Evolutionary conservation across 2,888 invertebrate genomes (phyloP).

Genomic region (Agrotis ipsilon): DNA sequence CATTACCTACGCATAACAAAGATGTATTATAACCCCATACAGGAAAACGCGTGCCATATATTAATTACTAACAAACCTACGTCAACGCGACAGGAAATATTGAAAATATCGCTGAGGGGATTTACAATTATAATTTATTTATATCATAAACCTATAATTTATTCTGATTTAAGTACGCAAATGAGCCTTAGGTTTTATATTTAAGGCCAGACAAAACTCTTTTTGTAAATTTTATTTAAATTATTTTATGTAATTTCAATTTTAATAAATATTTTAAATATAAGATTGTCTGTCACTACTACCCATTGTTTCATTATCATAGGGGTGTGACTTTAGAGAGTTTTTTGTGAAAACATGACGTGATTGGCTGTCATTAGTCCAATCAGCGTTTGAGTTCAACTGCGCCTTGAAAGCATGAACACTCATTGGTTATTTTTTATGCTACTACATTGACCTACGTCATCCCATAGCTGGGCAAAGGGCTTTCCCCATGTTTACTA

Average conservation of each 20-base stretch:
- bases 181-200: no score
- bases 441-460: no score
- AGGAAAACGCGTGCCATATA: conserved; percentile 47
- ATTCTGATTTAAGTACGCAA: background rate
- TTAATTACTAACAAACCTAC: conserved; percentile 2
- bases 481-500: no score
- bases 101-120: conserved; percentile 31
- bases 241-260: no score
- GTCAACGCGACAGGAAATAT: conserved; percentile 49
- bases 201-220: no score
- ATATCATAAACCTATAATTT: background rate
- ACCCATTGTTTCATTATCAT: background rate
- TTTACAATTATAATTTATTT: conserved; percentile 37
- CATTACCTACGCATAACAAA: background rate
- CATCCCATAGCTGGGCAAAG: no score
- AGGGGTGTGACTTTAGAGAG: conserved; percentile 30
- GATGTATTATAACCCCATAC: background rate
- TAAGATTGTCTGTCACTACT: no score
- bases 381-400: conserved; percentile 11
- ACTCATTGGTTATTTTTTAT: conserved; percentile 25
- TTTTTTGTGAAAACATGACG: background rate
- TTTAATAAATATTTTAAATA: no score
- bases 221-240: no score
- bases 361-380: conserved; percentile 32
- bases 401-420: background rate